phyloP scores from a whole-genome alignment of 2,113 vertebrate species.

The Thalassarche chlororhynchos region DNA sequence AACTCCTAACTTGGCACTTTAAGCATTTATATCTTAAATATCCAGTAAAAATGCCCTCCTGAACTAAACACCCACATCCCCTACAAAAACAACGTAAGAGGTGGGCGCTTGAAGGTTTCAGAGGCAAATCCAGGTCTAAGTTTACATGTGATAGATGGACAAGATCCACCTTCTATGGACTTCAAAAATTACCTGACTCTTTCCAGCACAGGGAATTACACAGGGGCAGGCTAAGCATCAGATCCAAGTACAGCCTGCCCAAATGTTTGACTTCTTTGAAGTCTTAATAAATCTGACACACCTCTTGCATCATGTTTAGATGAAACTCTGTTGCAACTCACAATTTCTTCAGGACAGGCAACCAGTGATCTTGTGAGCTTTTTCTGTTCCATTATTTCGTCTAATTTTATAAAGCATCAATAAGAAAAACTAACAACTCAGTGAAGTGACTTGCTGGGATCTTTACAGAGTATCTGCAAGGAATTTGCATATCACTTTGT shows the following conservation, averaged over 20 bases:
- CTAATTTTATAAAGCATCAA: background rate
- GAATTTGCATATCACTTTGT: background rate
- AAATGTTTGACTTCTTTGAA: background rate
- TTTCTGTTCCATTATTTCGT: background rate
- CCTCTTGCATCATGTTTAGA: background rate
- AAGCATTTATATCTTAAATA: background rate
- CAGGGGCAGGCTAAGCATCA: background rate
- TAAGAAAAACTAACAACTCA: background rate
- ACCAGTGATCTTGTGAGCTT: background rate
- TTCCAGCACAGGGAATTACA: background rate
- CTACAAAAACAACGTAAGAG: background rate
- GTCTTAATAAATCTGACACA: background rate
- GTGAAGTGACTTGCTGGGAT: background rate
- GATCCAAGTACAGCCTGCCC: background rate
- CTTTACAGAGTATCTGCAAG: background rate
- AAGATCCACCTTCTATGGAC: background rate
- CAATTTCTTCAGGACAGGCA: background rate
- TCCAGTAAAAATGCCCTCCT: background rate
- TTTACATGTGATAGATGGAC: background rate
- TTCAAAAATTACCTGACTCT: background rate
- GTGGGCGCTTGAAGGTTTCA: background rate
- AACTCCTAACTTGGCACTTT: background rate
- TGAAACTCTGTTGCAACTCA: background rate
- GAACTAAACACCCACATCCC: background rate
- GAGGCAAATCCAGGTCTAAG: background rate